A percentile compares a stretch with the other conserved stretches of the same genome.
Evolutionary conservation across 2,888 invertebrate genomes (phyloP).

Genomic region (Melieria picta): DNA sequence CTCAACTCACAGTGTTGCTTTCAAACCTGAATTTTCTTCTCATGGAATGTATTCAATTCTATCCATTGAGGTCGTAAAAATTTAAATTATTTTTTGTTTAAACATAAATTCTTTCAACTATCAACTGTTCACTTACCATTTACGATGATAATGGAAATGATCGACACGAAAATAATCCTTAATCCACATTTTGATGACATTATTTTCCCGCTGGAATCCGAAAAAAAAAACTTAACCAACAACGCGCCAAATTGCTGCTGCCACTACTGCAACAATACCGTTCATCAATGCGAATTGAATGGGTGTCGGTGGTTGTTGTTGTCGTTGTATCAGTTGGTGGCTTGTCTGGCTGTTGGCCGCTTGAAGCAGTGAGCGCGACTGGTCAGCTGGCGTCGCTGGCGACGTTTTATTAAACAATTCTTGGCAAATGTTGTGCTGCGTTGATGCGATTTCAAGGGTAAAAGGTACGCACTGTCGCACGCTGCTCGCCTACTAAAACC

Average conservation of each 20-base stretch:
- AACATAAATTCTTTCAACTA: too few species aligned
- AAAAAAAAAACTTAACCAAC: slow-evolving; percentile 1
- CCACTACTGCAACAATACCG: slow-evolving; percentile 9
- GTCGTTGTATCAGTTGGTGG: not conserved
- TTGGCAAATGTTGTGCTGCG: too few species aligned
- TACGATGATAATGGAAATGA: slow-evolving; percentile 66
- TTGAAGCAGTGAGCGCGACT: slow-evolving; percentile 3
- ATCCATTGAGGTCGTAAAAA: too few species aligned
- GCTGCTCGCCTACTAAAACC: too few species aligned
- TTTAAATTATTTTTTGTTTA: too few species aligned
- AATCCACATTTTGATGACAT: slow-evolving; percentile 67
- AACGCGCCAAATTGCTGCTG: slow-evolving; percentile 13
- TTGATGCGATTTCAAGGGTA: slow-evolving; percentile 27
- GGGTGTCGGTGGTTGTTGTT: not conserved
- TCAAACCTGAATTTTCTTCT: too few species aligned
- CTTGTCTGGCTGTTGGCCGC: slow-evolving; percentile 8
- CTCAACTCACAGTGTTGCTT: too few species aligned
- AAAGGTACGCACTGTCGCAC: not conserved
- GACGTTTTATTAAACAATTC: too few species aligned
- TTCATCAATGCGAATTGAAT: slow-evolving; percentile 25
- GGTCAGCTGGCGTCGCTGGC: not conserved
- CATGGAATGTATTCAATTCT: too few species aligned
- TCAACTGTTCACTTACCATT: slow-evolving; percentile 59
- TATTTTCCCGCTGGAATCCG: slow-evolving; percentile 44
- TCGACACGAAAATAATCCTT: slow-evolving; percentile 64